These are phyloP conservation scores for Cancer borealis DNA, from an alignment of 2,888 invertebrate species.

Conservation along the genomic window DNA sequence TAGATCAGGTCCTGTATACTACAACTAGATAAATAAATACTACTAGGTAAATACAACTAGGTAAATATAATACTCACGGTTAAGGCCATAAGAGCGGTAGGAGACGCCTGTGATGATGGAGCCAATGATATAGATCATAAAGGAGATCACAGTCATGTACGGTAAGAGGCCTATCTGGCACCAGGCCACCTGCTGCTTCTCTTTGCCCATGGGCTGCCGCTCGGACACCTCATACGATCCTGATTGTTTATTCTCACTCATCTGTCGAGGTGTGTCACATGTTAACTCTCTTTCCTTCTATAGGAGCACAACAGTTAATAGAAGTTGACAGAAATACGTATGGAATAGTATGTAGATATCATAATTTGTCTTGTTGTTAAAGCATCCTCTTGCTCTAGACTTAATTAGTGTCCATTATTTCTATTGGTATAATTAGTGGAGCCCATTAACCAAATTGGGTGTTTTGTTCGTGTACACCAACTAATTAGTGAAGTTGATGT, in stretches of 20 bases:
- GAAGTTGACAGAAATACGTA: not conserved
- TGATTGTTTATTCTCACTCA: not conserved
- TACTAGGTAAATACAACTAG: too few species aligned
- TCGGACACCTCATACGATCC: not conserved
- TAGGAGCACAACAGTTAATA: not conserved
- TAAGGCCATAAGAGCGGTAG: not conserved
- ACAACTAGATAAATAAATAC: too few species aligned
- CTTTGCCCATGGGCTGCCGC: not conserved
- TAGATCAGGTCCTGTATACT: too few species aligned
- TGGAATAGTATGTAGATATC: not conserved
- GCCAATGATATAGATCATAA: slow-evolving; percentile 32
- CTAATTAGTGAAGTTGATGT: too few species aligned
- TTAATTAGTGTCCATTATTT: not conserved
- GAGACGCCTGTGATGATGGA: slow-evolving; percentile 44
- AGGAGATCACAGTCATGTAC: not conserved
- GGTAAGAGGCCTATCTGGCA: not conserved
- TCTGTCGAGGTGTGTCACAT: not conserved
- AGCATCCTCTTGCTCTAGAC: not conserved
- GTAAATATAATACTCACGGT: not conserved
- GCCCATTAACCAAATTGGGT: not conserved
- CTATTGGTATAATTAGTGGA: not conserved
- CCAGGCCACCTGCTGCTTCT: not conserved
- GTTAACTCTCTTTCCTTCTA: not conserved
- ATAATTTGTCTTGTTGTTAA: not conserved
- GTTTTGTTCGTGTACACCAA: not conserved